Base-by-base conservation (phyloP, 2,888 invertebrate species). In the Lepidocyrtinus sp. region DNA sequence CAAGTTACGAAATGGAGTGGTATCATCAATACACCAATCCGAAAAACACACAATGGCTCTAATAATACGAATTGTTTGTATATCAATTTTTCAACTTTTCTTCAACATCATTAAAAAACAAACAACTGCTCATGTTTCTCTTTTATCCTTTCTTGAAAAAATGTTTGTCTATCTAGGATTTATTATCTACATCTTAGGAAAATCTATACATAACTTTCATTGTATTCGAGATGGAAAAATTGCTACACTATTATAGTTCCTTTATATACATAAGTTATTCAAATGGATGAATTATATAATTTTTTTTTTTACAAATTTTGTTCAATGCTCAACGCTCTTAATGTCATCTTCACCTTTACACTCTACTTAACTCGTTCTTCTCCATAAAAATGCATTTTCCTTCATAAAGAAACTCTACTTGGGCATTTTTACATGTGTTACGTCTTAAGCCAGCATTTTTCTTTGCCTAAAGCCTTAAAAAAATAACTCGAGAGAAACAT, bases 131-230 rank as follows among this genome's bases (percentile, higher is more conserved):
- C 61, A 62, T 45, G 62, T 25, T 21, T 45, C 27, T 17, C 62
- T 21, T n/a, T n/a, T n/a, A n/a, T n/a, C n/a, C n/a, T n/a, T n/a
- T n/a, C n/a, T n/a, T n/a, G n/a, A n/a, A n/a, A n/a, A n/a, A n/a
- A n/a, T 46, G 1, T 22, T n/a, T 22, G 50, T 75, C 75, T 69
- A 69, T 75, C 22, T 15, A 75, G 46, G 75, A 75, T 75, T 75
- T 75, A 75, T 75, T 50, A 69, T 69, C 75, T 61, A 24, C 26
- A 63, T 45, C 64, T 12, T n/a, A n/a, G n/a, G n/a, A n/a, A n/a
- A n/a, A n/a, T n/a, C n/a, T n/a, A n/a, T n/a, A n/a, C n/a, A n/a
- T n/a, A n/a, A n/a, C n/a, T n/a, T n/a, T n/a, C n/a, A n/a, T 12
- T 61, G 9, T 61, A 2, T 22, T 21, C 22, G 2, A 3, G 5